Percentiles rank a stretch among this genome's conserved stretches.
phyloP scores from a whole-genome alignment of 92 coral and sea anemone species.

The Palythoa grandis region DNA sequence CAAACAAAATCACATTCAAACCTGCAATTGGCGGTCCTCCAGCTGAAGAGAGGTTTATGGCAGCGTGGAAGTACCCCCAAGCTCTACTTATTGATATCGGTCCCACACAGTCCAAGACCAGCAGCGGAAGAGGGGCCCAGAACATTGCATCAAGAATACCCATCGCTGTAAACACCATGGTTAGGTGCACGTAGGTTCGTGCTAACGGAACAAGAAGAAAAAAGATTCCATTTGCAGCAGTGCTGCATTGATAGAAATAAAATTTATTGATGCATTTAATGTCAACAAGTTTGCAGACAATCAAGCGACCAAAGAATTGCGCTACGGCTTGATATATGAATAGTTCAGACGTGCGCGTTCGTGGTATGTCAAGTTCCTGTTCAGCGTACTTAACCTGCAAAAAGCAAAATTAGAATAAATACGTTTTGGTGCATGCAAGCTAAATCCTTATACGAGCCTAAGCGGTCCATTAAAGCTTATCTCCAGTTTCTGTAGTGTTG shows the following conservation, averaged over 20 bases:
- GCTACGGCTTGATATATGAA: slow-evolving; percentile 38
- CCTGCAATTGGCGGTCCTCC: slow-evolving; percentile 46
- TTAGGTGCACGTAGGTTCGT: slow-evolving; percentile 34
- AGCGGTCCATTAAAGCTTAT: too few species aligned
- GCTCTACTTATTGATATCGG: slow-evolving; percentile 24
- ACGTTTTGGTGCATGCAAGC: too few species aligned
- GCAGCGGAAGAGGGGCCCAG: slow-evolving; percentile 29
- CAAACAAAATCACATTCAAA: neutral
- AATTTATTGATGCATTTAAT: slow-evolving; percentile 11
- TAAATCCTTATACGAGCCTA: too few species aligned
- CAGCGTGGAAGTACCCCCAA: slow-evolving; percentile 39
- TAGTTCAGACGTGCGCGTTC: slow-evolving; percentile 11
- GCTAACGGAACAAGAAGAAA: slow-evolving; percentile 31
- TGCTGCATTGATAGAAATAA: slow-evolving; percentile 20
- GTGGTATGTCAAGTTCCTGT: slow-evolving; percentile 43
- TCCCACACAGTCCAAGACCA: slow-evolving; percentile 52
- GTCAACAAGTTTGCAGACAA: slow-evolving; percentile 33
- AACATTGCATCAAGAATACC: slow-evolving; percentile 40
- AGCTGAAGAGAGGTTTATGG: slow-evolving; percentile 18
- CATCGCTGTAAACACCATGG: neutral
- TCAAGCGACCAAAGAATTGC: slow-evolving; percentile 22
- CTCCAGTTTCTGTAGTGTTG: too few species aligned
- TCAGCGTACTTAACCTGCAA: slow-evolving; percentile 47
- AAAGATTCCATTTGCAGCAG: slow-evolving; percentile 27
- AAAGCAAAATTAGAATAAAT: neutral